These are phyloP conservation scores for Autographa pulchrina DNA, from an alignment of 2,888 invertebrate species.

Conservation along the genomic window DNA sequence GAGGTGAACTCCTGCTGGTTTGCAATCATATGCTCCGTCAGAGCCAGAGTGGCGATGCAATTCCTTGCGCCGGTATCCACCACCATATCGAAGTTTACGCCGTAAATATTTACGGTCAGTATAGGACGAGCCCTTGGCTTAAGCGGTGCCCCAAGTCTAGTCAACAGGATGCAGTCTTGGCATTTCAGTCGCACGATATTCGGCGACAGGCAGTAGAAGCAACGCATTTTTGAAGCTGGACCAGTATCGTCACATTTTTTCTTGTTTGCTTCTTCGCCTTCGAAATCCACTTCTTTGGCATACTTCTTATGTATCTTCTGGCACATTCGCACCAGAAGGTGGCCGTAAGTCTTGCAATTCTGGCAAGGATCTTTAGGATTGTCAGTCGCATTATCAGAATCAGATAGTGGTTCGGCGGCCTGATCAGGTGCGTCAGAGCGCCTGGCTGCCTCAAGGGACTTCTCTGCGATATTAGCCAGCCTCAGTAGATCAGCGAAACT, in stretches of 20 bases:
- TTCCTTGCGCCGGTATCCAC: conserved; percentile 23
- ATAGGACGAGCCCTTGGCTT: neutral
- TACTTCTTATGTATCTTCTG: conserved; percentile 19
- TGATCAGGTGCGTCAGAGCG: neutral
- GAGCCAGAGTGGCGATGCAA: conserved; percentile 11
- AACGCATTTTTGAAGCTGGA: conserved; percentile 7
- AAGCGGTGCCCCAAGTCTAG: neutral
- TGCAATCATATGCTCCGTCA: conserved; percentile 7
- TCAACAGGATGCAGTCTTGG: conserved; percentile 5
- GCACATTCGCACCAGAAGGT: conserved; percentile 18
- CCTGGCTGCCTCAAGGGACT: neutral
- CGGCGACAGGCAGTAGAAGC: conserved; percentile 21
- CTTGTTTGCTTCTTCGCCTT: neutral
- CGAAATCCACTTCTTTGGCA: neutral
- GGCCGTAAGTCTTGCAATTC: conserved; percentile 13
- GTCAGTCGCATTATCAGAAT: neutral
- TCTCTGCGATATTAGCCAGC: conserved; percentile 14
- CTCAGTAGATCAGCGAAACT: conserved; percentile 11
- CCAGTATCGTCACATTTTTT: neutral
- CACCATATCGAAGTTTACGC: conserved; percentile 13
- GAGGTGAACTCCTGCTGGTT: neutral
- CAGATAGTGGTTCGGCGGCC: neutral
- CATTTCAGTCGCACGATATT: conserved; percentile 11
- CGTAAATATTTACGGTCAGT: conserved; percentile 15
- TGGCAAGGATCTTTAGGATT: conserved; percentile 9